Conservation (phyloP, 2,888 invertebrate species). For the Lobophora halterata region DNA sequence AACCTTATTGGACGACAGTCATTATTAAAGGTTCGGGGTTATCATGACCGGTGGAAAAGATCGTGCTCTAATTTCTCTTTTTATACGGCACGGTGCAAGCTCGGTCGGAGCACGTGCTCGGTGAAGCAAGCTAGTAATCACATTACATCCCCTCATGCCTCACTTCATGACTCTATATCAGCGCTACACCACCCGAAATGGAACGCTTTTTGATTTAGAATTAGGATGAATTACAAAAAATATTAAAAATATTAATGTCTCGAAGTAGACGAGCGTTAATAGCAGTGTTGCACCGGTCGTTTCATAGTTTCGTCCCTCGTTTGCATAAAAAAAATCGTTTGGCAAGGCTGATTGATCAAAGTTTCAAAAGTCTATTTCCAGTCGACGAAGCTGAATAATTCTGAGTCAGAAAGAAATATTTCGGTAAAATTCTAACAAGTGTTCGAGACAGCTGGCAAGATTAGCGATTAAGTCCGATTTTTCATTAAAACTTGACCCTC, state of each 20-base stretch:
- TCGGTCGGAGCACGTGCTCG: conserved; percentile 14
- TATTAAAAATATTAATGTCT: no score
- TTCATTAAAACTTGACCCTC: conserved; percentile 52
- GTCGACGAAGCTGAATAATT: conserved; percentile 19
- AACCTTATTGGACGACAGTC: conserved; percentile 28
- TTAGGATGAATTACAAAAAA: conserved; percentile 13
- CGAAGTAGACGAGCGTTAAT: no score
- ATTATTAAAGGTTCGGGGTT: conserved; percentile 32
- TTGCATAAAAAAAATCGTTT: background rate
- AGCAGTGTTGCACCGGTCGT: no score
- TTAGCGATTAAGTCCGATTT: conserved; percentile 42
- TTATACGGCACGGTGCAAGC: conserved; percentile 14
- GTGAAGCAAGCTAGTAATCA: conserved; percentile 24
- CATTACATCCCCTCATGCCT: conserved; percentile 18
- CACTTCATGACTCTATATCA: conserved; percentile 10
- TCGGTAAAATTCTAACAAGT: conserved; percentile 38
- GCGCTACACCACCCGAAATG: conserved; percentile 11
- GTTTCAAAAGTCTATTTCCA: conserved; percentile 18
- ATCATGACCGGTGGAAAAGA: conserved; percentile 30
- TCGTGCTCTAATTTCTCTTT: conserved; percentile 32
- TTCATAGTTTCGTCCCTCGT: background rate
- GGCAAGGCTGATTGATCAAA: conserved; percentile 6
- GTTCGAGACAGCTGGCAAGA: conserved; percentile 44
- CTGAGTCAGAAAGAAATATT: conserved; percentile 22
- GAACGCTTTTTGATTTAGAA: conserved; percentile 10